These are phyloP conservation scores for Rhagoletis pomonella DNA, from an alignment of 1,140 invertebrate genomes.

Conservation along the genomic window DNA sequence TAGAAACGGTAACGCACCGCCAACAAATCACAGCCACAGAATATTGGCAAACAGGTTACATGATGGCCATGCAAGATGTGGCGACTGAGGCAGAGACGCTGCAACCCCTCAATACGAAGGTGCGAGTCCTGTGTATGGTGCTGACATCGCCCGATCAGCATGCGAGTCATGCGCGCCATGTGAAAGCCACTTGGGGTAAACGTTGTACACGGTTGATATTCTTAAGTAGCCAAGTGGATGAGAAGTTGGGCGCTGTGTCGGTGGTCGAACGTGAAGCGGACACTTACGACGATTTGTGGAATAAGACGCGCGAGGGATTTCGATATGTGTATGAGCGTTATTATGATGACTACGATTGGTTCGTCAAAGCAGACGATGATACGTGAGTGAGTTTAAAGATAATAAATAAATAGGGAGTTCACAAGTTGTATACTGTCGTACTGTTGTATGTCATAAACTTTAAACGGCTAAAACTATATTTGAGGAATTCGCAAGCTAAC, in stretches of 20 bases:
- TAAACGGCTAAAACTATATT: too few species aligned
- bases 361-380: conserved; percentile 95
- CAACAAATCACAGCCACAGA: conserved; percentile 29
- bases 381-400: conserved; percentile 79
- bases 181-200: conserved; percentile 95
- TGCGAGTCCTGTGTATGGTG: conserved; percentile 94
- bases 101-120: conserved; percentile 74
- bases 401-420: background rate
- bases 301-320: conserved; percentile 95
- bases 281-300: conserved; percentile 92
- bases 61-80: conserved; percentile 28
- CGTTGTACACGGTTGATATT: conserved; percentile 92
- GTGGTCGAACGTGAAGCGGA: conserved; percentile 81
- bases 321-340: conserved; percentile 89
- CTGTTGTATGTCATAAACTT: too few species aligned
- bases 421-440: too few species aligned
- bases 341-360: conserved; percentile 90
- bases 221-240: conserved; percentile 85
- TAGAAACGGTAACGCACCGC: background rate
- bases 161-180: conserved; percentile 88
- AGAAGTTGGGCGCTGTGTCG: conserved; percentile 77
- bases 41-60: conserved; percentile 35
- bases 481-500: too few species aligned
- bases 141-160: conserved; percentile 94
- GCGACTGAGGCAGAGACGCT: conserved; percentile 6